Evolutionary conservation across 2,797 vertebrate species (phyloP), one percentile per base, ranked within the genome.

Genomic region (Microchirus variegatus): DNA sequence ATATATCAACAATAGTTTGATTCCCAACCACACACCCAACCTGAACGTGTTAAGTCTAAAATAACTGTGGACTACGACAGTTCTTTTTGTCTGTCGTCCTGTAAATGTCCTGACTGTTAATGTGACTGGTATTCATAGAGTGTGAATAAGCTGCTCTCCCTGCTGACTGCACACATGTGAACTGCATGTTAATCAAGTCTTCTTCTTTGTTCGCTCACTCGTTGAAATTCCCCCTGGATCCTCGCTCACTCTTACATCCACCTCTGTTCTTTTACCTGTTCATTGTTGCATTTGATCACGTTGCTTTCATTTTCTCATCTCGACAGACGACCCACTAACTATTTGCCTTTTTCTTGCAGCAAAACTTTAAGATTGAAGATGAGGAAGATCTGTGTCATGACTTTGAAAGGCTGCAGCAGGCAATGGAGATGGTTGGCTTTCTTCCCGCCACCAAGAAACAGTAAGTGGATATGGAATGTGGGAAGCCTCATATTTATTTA

Each of bases 351-450:
- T 50, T 37, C 13, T 80, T 77, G 1, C 70, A 99, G 97, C 92
- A 96, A 93, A 96, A 99, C 93, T 99, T 98, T 92, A 96, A 95
- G 88, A 96, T 98, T 3, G 98, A 99, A 91, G 98, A 99, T 57
- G 96, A 94, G 41, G 98, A 98, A 65, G 98, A 99, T 83, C 91
- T 98, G 37, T 93, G 90, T 14, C 98, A 99, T 44, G 98, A 99
- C 65, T 99, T 99, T 0, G 96, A 98, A 76, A 91, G 98, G n/a
- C 90, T 99, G 49, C 97, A 99, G 85, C 97, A 98, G 89, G 98
- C 98, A 37, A 99, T 99, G 98, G 97, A 99, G 90, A 99, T 99
- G 98, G 98, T 99, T 76, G 98, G 98, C 79, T 99, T 99, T 83
- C 96, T 98, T 58, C 90, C 96, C 0, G 93, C 96, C 64, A 99